These are phyloP conservation scores for Solenodon paradoxus DNA, from an alignment of 2,113 vertebrate species.

Conservation along the genomic window DNA sequence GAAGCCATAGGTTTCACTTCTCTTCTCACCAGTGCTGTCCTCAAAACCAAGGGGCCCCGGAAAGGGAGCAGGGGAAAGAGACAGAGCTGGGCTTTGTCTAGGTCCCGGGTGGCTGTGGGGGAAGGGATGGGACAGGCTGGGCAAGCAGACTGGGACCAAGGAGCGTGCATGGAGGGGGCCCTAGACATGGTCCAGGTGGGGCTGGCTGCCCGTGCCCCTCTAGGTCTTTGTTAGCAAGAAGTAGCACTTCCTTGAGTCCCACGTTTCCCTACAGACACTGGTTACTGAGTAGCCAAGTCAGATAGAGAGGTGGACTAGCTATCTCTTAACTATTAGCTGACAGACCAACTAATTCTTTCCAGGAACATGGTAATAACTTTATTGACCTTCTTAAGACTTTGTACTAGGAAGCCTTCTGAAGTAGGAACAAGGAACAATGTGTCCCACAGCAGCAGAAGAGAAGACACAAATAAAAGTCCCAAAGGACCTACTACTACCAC, in stretches of 20 bases:
- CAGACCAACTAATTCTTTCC: background rate
- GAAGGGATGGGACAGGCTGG: background rate
- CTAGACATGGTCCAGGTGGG: background rate
- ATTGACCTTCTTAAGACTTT: constrained; percentile 41
- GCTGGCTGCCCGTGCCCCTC: background rate
- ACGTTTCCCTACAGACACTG: background rate
- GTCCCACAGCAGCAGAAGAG: background rate
- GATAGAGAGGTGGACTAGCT: background rate
- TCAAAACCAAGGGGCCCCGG: background rate
- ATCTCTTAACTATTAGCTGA: constrained; percentile 39
- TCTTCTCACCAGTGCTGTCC: background rate
- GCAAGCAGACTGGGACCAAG: background rate
- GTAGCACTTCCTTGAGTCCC: background rate
- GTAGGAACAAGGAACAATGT: background rate
- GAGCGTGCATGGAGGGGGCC: background rate
- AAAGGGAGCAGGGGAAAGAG: background rate
- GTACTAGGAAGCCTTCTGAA: constrained; percentile 28
- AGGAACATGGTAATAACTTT: background rate
- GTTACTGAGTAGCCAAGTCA: constrained; percentile 55
- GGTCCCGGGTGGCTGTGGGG: background rate
- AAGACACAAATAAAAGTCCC: background rate
- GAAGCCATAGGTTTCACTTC: constrained; percentile 59
- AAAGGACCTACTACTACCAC: background rate
- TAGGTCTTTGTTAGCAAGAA: background rate
- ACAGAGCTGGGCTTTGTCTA: background rate